Percentiles rank a stretch among this genome's conserved stretches.
Evolutionary conservation across 2,888 invertebrate genomes (phyloP).

Genomic region (Keiferia lycopersicella): DNA sequence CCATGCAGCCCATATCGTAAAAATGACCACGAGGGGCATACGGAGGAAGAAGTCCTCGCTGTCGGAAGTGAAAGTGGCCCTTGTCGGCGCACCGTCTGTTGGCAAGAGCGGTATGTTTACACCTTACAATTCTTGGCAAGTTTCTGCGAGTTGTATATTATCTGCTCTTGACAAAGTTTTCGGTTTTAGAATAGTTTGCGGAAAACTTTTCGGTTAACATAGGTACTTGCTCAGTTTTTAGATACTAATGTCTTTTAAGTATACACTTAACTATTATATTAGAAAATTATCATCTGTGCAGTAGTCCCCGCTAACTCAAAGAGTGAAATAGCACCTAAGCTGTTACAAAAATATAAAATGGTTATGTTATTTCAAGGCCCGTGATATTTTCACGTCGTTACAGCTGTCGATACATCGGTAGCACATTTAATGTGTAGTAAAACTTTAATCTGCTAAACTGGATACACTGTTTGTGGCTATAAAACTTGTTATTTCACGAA

Average conservation of each 20-base stretch:
- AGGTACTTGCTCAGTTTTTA: not conserved
- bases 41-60: conserved; percentile 94
- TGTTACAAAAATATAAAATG: not conserved
- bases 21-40: conserved; percentile 90
- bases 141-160: not conserved
- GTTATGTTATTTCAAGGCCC: not conserved
- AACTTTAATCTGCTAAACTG: not conserved
- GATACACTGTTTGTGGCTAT: not conserved
- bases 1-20: conserved; percentile 38
- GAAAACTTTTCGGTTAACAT: not conserved
- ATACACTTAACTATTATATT: not conserved
- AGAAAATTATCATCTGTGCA: too few species aligned
- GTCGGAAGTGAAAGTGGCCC: conserved; percentile 94
- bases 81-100: conserved; percentile 93
- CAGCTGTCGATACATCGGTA: not conserved
- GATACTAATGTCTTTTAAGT: not conserved
- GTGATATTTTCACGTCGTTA: not conserved
- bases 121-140: not conserved
- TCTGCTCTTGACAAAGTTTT: not conserved
- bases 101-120: conserved; percentile 93
- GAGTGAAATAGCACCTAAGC: not conserved
- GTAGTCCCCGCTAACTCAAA: too few species aligned
- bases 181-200: not conserved
- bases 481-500: not conserved
- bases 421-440: not conserved